Percentiles rank a stretch among this genome's conserved stretches.
phyloP scores from a whole-genome alignment of 2,113 vertebrate genomes.

The Gasterosteus aculeatus region DNA sequence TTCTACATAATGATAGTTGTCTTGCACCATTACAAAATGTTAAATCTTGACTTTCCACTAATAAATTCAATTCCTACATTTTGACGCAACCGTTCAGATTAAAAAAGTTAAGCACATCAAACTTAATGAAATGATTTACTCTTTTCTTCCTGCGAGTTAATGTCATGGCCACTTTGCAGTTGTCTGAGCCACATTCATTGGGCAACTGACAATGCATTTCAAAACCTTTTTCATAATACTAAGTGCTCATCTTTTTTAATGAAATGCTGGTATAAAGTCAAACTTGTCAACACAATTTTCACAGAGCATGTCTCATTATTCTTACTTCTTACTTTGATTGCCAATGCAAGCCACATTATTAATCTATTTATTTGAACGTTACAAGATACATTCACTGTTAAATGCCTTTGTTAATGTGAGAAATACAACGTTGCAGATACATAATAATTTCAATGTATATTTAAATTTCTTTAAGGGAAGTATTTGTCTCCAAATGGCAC shows the following conservation, averaged over 20 bases:
- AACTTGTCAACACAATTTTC: constrained; percentile 28
- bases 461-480: neutral
- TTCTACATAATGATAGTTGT: constrained; percentile 13
- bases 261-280: constrained; percentile 23
- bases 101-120: constrained; percentile 31
- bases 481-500: constrained; percentile 8
- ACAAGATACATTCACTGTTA: neutral
- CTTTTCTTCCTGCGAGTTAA: constrained; percentile 17
- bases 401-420: neutral
- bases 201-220: constrained; percentile 3
- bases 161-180: neutral
- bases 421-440: neutral
- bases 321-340: neutral
- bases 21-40: constrained; percentile 26
- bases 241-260: constrained; percentile 1
- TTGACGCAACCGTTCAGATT: constrained; percentile 27
- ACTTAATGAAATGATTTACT: constrained; percentile 50
- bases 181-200: constrained; percentile 12
- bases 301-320: neutral
- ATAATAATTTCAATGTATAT: neutral
- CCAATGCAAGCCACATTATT: neutral
- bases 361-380: neutral
- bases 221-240: constrained; percentile 2
- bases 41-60: constrained; percentile 14
- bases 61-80: constrained; percentile 41